These are phyloP conservation scores for Misgurnus mizolepis DNA, from an alignment of 2,113 vertebrate genomes.

Conservation along the genomic window DNA sequence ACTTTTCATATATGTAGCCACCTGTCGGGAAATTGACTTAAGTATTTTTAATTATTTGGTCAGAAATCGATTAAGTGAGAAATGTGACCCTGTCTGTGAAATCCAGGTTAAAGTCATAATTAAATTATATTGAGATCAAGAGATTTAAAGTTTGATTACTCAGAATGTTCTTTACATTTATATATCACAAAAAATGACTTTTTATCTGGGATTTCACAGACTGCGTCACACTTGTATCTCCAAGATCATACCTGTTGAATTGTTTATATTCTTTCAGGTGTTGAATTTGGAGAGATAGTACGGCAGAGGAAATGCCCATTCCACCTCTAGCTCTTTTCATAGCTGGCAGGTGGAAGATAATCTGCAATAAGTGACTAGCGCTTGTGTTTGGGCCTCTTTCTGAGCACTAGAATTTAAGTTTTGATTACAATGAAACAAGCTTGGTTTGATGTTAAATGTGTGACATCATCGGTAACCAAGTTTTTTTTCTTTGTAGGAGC, in stretches of 20 bases:
- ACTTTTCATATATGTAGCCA: neutral
- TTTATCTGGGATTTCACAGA: too few species aligned
- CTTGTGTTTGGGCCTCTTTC: neutral
- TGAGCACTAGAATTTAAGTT: neutral
- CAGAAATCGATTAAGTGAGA: neutral
- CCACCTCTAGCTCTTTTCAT: slow-evolving; percentile 49
- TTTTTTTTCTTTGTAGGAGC: slow-evolving; percentile 74
- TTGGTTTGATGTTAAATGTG: neutral
- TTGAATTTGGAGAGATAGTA: slow-evolving; percentile 52
- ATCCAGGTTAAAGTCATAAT: too few species aligned
- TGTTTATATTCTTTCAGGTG: slow-evolving; percentile 46
- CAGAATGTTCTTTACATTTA: too few species aligned
- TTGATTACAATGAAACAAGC: neutral
- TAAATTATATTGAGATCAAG: too few species aligned
- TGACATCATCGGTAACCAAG: neutral
- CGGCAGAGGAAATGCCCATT: slow-evolving; percentile 62
- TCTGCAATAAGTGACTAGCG: slow-evolving; percentile 54
- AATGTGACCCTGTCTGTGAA: neutral
- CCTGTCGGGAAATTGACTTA: too few species aligned
- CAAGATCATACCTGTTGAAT: slow-evolving; percentile 51
- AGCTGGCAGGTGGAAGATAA: slow-evolving; percentile 59
- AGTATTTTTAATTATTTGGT: too few species aligned
- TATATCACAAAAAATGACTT: too few species aligned
- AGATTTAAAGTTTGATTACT: too few species aligned
- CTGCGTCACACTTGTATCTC: slow-evolving; percentile 27